Percentiles rank a stretch among this genome's conserved stretches.
These are phyloP conservation scores for Ridgeia piscesae DNA, from an alignment of 1,140 invertebrate species.

Conservation along the genomic window DNA sequence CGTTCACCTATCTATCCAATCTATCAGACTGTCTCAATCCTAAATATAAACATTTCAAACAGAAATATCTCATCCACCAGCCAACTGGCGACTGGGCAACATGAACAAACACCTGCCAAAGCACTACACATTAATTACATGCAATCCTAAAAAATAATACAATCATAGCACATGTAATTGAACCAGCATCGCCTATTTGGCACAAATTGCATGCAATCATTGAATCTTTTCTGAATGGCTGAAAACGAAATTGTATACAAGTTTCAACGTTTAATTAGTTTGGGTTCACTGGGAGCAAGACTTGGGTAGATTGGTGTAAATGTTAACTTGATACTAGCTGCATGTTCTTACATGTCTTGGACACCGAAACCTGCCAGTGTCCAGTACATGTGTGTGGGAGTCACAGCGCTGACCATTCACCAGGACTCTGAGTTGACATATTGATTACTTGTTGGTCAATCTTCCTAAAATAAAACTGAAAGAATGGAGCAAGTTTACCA, in stretches of 20 bases:
- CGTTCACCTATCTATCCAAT: not conserved
- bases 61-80: not conserved
- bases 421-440: no score
- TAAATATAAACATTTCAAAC: not conserved
- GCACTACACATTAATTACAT: not conserved
- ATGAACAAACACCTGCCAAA: not conserved
- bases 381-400: not conserved
- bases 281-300: not conserved
- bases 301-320: not conserved
- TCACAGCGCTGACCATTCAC: not conserved
- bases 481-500: no score
- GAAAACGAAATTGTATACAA: not conserved
- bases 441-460: no score
- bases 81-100: not conserved
- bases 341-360: not conserved
- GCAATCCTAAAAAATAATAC: not conserved
- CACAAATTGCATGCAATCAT: not conserved
- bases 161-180: not conserved
- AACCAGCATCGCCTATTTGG: not conserved
- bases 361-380: not conserved
- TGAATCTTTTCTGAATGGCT: not conserved
- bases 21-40: not conserved
- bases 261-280: no score
- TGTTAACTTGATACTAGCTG: no score
- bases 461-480: no score